A percentile compares a stretch with the other conserved stretches of the same genome.
Conservation (phyloP, 2,888 invertebrate genomes). For the Nipponacmea schrenckii region DNA sequence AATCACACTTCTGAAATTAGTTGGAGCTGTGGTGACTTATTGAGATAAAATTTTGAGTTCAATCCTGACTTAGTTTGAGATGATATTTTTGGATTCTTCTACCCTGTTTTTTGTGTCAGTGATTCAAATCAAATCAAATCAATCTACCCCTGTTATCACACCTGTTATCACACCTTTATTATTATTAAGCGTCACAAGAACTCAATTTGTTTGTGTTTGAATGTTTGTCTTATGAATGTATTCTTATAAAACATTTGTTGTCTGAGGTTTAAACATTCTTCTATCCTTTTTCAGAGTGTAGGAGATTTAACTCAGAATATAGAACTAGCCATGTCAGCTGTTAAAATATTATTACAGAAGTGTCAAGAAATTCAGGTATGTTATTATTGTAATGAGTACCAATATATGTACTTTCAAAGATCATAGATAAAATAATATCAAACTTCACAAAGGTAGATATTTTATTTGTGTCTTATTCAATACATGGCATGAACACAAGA, state of each 20-base stretch:
- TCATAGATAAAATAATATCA: not conserved
- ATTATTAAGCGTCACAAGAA: not conserved
- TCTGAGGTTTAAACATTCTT: not conserved
- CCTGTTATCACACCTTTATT: too few relatives aligned
- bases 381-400: not conserved
- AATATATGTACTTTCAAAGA: not conserved
- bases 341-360: conserved; percentile 46
- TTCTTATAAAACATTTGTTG: not conserved
- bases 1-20: too few relatives aligned
- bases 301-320: conserved; percentile 45
- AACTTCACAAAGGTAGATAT: too few relatives aligned
- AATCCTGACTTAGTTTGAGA: too few relatives aligned
- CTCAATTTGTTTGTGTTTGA: not conserved
- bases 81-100: too few relatives aligned
- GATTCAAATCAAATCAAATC: too few relatives aligned
- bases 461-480: too few relatives aligned
- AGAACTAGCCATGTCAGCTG: conserved; percentile 44
- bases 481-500: too few relatives aligned
- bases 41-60: too few relatives aligned
- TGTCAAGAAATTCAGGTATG: conserved; percentile 58
- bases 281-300: conserved; percentile 33
- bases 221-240: not conserved
- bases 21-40: too few relatives aligned
- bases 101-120: too few relatives aligned
- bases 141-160: too few relatives aligned